phyloP scores from a whole-genome alignment of 2,797 vertebrate genomes.

The Hylomyscus alleni region DNA sequence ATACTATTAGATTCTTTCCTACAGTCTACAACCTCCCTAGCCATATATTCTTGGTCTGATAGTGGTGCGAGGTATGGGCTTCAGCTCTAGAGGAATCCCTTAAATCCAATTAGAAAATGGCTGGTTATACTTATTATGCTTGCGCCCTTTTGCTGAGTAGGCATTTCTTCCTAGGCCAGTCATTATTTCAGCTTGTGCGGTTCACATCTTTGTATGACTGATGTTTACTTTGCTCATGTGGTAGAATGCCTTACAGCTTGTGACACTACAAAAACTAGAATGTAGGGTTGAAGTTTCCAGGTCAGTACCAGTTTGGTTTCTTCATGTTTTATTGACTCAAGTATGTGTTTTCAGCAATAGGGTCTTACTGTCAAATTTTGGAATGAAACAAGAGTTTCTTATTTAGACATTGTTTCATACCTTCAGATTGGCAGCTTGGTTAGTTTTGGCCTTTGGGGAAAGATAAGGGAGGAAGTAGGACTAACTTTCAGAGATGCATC shows the following conservation, averaged over 20 bases:
- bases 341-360: not conserved
- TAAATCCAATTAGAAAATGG: not conserved
- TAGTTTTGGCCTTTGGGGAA: not conserved
- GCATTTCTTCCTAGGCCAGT: not conserved
- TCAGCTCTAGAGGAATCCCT: not conserved
- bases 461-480: not conserved
- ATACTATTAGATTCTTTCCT: not conserved
- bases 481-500: not conserved
- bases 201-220: not conserved
- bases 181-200: not conserved
- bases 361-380: not conserved
- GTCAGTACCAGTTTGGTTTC: not conserved
- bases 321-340: not conserved
- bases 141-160: not conserved
- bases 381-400: not conserved
- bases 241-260: not conserved
- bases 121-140: not conserved
- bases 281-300: not conserved
- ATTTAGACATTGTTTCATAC: slow-evolving; percentile 28
- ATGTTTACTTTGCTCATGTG: not conserved
- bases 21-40: not conserved
- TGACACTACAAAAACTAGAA: not conserved
- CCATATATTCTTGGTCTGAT: not conserved
- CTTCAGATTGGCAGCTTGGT: not conserved
- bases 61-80: not conserved